These are phyloP conservation scores for Drosophila niveifrons DNA, from an alignment of 2,888 invertebrate species.

Conservation along the genomic window DNA sequence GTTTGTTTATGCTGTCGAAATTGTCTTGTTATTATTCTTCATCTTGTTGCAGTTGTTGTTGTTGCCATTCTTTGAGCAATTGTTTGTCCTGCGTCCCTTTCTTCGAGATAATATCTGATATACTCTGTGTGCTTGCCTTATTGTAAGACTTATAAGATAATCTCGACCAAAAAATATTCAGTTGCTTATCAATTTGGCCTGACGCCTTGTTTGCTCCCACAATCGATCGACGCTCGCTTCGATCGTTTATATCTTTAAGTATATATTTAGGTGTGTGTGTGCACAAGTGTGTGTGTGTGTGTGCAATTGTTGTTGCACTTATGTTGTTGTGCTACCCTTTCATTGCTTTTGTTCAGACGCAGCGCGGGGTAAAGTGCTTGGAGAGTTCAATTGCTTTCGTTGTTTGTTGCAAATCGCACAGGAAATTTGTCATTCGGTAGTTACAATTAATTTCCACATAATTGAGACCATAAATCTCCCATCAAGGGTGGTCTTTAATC, in stretches of 20 bases:
- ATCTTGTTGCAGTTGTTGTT: conserved; percentile 8
- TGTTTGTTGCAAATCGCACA: conserved; percentile 57
- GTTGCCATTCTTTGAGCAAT: conserved; percentile 38
- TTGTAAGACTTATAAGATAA: conserved; percentile 39
- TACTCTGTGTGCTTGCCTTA: conserved; percentile 28
- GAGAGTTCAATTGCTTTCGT: conserved; percentile 43
- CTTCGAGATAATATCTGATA: conserved; percentile 52
- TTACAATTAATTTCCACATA: conserved; percentile 50
- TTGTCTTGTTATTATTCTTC: conserved; percentile 42
- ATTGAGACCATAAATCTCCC: conserved; percentile 35
- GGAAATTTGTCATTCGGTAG: conserved; percentile 51
- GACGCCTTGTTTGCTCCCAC: conserved; percentile 52
- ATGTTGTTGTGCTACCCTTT: conserved; percentile 36
- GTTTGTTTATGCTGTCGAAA: conserved; percentile 49
- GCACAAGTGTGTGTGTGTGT: background rate
- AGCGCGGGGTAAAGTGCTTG: background rate
- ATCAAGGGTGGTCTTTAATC: conserved; percentile 20
- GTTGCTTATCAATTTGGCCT: conserved; percentile 49
- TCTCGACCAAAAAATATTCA: conserved; percentile 34
- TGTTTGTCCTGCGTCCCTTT: conserved; percentile 53
- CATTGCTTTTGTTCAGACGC: conserved; percentile 21
- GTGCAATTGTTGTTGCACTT: conserved; percentile 26
- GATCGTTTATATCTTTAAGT: conserved; percentile 28
- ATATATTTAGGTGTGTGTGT: conserved; percentile 10
- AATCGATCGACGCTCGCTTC: conserved; percentile 55